A percentile compares a stretch with the other conserved stretches of the same genome.
These are phyloP conservation scores for Marisa cornuarietis DNA, from an alignment of 1,140 invertebrate genomes.

Conservation along the genomic window DNA sequence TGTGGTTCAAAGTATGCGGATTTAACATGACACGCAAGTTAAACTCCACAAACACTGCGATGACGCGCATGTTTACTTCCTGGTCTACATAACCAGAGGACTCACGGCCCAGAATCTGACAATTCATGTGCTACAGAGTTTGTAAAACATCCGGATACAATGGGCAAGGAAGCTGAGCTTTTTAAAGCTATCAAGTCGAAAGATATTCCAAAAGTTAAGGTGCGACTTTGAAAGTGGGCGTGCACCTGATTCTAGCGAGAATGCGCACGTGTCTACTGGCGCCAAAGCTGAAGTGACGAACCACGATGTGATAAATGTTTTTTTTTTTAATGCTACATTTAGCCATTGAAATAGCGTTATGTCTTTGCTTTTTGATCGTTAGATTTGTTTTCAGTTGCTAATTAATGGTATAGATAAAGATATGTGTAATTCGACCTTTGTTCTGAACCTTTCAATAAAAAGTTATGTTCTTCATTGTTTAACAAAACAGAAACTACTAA, in stretches of 20 bases:
- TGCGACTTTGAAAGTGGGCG: slow-evolving; percentile 23
- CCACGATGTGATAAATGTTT: too few relatives aligned
- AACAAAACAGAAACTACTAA: slow-evolving; percentile 31
- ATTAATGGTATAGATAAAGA: too few relatives aligned
- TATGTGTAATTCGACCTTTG: too few relatives aligned
- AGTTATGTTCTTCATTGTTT: slow-evolving; percentile 12
- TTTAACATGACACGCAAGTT: too few relatives aligned
- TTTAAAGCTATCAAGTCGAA: slow-evolving; percentile 46
- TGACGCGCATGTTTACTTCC: not conserved
- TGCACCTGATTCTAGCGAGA: not conserved
- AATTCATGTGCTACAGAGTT: not conserved
- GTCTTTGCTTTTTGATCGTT: too few relatives aligned
- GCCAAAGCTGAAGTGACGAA: too few relatives aligned
- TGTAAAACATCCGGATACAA: not conserved
- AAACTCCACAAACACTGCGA: too few relatives aligned
- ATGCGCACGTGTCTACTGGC: too few relatives aligned
- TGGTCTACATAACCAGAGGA: not conserved
- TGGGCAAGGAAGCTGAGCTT: slow-evolving; percentile 51
- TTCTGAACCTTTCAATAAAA: slow-evolving; percentile 12
- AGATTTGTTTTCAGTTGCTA: too few relatives aligned
- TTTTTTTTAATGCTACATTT: too few relatives aligned
- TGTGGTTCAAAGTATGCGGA: not conserved
- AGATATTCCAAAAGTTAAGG: slow-evolving; percentile 46
- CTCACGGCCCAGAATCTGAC: not conserved
- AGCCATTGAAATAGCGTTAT: too few relatives aligned